phyloP scores from a whole-genome alignment of 1,140 invertebrate species.

The Lordiphosa clarofinis region DNA sequence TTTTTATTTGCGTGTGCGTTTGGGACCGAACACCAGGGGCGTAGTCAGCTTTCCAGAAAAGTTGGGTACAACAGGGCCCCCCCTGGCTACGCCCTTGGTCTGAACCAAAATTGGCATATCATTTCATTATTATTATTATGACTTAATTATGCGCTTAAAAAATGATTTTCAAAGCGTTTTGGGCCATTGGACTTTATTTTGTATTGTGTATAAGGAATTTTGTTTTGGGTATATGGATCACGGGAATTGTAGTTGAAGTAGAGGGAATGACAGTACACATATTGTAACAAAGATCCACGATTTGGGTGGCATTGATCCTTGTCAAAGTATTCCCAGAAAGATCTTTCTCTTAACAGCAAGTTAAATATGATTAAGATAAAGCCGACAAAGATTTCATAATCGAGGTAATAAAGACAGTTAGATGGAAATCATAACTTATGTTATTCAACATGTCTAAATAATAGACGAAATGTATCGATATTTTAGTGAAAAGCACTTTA shows the following conservation, averaged over 20 bases:
- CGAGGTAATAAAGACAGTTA: no score
- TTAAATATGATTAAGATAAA: no score
- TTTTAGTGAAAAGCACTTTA: no score
- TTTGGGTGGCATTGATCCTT: neutral
- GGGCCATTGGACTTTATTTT: constrained; percentile 47
- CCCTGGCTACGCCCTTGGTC: neutral
- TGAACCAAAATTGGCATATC: constrained; percentile 62
- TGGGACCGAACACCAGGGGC: constrained; percentile 5
- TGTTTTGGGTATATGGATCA: constrained; percentile 7
- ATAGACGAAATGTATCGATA: no score
- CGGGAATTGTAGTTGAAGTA: constrained; percentile 17
- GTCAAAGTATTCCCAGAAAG: no score
- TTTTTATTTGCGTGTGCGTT: constrained; percentile 55
- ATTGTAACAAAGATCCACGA: no score
- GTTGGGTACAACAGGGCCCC: no score
- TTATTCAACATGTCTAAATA: no score
- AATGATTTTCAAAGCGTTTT: constrained; percentile 48
- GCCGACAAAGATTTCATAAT: no score
- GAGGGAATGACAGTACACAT: constrained; percentile 4
- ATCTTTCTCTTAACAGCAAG: no score
- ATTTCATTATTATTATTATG: constrained; percentile 63
- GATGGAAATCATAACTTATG: no score
- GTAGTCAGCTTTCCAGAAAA: no score
- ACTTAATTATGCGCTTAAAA: constrained; percentile 73
- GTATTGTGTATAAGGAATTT: constrained; percentile 8